phyloP scores from a whole-genome alignment of 2,113 vertebrate species.

The Brachyistius frenatus region DNA sequence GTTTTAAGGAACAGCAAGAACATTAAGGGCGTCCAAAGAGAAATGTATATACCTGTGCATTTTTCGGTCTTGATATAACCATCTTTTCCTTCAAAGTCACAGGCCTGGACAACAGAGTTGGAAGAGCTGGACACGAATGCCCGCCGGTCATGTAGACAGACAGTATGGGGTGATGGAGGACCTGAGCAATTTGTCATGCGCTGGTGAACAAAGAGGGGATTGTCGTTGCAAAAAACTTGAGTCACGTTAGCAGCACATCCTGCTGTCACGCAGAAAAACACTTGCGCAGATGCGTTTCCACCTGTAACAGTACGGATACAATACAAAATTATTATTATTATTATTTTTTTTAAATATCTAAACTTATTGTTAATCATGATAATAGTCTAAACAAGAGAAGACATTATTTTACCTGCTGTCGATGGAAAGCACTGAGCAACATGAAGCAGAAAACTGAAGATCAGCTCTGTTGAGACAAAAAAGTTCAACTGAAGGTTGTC shows the following conservation, averaged over 20 bases:
- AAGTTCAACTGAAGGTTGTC: neutral
- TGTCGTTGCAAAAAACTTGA: fast-evolving
- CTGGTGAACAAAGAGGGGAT: fast-evolving
- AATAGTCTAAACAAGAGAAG: neutral
- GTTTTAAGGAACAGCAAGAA: neutral
- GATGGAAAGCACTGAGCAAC: neutral
- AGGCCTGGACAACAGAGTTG: fast-evolving
- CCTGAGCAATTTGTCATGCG: neutral
- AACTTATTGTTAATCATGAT: neutral
- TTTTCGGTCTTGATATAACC: fast-evolving
- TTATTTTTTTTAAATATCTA: neutral
- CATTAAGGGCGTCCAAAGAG: neutral
- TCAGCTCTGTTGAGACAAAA: neutral
- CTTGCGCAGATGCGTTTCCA: fast-evolving
- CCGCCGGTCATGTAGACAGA: slow-evolving; percentile 17
- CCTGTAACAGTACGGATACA: slow-evolving; percentile 20
- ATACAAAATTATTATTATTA: too few species aligned
- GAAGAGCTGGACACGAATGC: neutral
- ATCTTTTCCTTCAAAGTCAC: slow-evolving; percentile 20
- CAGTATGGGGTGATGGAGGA: neutral
- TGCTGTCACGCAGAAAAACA: slow-evolving; percentile 2
- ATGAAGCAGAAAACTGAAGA: neutral
- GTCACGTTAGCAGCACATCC: slow-evolving; percentile 27
- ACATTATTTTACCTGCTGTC: neutral
- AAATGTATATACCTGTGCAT: slow-evolving; percentile 38